Percentiles rank a stretch among this genome's conserved stretches.
Evolutionary conservation across 2,113 vertebrate species (phyloP).

Genomic region (Lamprotornis superbus): DNA sequence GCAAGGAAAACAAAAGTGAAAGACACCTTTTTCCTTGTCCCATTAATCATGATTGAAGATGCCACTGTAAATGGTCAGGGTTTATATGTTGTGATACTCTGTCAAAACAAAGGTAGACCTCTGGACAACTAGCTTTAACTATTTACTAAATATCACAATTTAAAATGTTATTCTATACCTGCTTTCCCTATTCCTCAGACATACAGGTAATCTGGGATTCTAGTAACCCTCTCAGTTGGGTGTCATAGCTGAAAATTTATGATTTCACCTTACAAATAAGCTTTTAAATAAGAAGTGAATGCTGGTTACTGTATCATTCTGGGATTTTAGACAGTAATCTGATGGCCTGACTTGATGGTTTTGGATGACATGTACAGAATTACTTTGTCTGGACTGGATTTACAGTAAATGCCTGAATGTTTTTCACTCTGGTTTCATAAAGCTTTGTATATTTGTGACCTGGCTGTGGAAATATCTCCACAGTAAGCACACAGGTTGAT

Average conservation of each 20-base stretch:
- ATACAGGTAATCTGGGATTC: neutral
- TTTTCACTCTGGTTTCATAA: neutral
- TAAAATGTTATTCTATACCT: fast-evolving
- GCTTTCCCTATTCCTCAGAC: neutral
- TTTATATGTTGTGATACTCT: neutral
- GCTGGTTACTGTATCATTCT: neutral
- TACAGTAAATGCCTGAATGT: neutral
- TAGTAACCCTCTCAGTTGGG: neutral
- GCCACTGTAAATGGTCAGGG: neutral
- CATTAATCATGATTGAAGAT: neutral
- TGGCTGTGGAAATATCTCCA: neutral
- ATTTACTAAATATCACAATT: neutral
- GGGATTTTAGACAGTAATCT: neutral
- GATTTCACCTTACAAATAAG: neutral
- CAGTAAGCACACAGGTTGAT: neutral
- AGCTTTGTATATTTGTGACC: neutral
- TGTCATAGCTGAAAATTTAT: neutral
- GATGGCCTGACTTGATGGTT: neutral
- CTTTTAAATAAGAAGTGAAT: neutral
- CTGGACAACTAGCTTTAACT: neutral
- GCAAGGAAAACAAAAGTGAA: neutral
- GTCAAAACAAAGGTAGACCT: neutral
- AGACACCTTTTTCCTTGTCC: neutral
- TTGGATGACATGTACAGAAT: neutral
- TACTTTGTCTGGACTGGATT: neutral